Evolutionary conservation across 1,140 invertebrate species (phyloP), one percentile per base, ranked within the genome.

Genomic region (Tetranychus urticae): DNA sequence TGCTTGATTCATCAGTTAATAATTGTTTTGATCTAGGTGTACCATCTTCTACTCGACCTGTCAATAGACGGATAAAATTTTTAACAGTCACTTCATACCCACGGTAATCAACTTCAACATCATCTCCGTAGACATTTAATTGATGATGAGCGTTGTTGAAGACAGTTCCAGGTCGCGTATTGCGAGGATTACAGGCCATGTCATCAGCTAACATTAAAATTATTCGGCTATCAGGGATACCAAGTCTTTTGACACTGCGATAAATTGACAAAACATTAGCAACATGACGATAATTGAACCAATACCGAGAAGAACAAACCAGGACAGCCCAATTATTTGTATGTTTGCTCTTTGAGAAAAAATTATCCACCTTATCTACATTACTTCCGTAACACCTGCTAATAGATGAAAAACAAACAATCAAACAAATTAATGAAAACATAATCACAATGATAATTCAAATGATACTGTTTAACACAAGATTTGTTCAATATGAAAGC

Each of bases 271-370:
- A 74, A 0, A 97, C 94, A 74, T 99, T 99, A 1, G 94, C 91
- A 13, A 97, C 91, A 81, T 99, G 96, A 45, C 96, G 79, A 72
- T 99, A 99, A 73, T 99, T 99, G 68, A 97, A 98, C 94, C 94
- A 99, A 75, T 97, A 98, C 60, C 93, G 76, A 2, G 92, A 97
- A 0, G 93, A 96, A 70, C 97, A 91, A 0, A 98, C 93, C 60
- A 99, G 74, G 13, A 99, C 92, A 3, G 94, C 94, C 94, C 94
- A 99, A 72, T 98, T 99, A 71, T 98, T 98, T 0, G 60, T 62
- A 37, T 64, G 63, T 12, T 13, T n/a, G 2, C n/a, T 52, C 23
- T 23, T 23, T 8, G 12, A n/a, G 50, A 52, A 23, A 52, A 52
- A 52, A n/a, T 52, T 42, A 42, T 42, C 10, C 0, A 42, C 39